These are phyloP conservation scores for Pogoniulus pusillus DNA, from an alignment of 2,797 vertebrate genomes.

Conservation along the genomic window DNA sequence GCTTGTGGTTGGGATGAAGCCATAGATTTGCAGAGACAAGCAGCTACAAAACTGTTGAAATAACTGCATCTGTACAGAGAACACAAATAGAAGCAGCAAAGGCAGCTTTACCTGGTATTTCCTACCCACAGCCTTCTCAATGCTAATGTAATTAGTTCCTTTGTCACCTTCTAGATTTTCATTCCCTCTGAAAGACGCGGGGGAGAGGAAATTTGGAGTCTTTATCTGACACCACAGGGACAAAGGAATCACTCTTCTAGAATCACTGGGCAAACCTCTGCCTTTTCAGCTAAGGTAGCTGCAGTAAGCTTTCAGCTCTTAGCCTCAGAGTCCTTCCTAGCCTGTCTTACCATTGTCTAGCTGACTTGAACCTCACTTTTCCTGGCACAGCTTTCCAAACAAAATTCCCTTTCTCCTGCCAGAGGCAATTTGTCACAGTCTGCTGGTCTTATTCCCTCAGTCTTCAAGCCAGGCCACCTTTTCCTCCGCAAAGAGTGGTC, in stretches of 20 bases:
- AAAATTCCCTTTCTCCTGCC: not conserved
- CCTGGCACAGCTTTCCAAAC: not conserved
- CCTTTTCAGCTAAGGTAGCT: not conserved
- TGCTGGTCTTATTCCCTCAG: not conserved
- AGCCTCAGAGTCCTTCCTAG: not conserved
- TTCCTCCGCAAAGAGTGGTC: not conserved
- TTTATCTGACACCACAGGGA: not conserved
- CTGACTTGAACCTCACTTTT: not conserved
- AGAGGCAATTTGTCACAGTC: not conserved
- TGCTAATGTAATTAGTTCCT: not conserved
- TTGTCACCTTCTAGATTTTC: not conserved
- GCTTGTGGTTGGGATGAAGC: not conserved
- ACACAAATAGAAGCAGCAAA: not conserved
- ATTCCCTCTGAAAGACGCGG: not conserved
- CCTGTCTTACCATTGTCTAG: constrained; percentile 2
- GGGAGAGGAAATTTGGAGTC: not conserved
- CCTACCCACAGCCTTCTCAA: rapidly evolving
- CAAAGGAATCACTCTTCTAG: not conserved
- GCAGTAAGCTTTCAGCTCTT: not conserved
- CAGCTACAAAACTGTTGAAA: not conserved
- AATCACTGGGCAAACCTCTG: not conserved
- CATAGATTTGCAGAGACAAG: not conserved
- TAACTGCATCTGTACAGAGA: not conserved
- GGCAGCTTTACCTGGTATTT: not conserved
- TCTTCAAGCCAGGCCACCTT: not conserved